Evolutionary conservation across 2,113 vertebrate species (phyloP).

Genomic region (Archocentrus centrarchus): DNA sequence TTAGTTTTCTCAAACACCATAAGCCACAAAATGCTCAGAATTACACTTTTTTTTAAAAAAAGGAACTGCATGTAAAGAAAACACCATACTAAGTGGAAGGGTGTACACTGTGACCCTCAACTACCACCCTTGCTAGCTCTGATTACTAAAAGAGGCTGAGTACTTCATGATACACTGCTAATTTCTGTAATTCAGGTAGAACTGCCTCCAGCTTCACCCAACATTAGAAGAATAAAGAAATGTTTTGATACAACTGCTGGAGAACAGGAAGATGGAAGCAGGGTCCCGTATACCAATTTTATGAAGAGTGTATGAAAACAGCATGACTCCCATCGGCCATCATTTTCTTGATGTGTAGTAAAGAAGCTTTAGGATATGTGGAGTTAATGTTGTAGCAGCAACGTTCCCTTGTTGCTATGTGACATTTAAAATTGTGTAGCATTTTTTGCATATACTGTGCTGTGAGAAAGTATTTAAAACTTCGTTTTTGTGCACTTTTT

Average conservation of each 20-base stretch:
- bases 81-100: no score
- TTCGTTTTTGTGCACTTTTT: no score
- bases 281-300: constrained; percentile 12
- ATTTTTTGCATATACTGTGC: no score
- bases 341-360: not conserved
- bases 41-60: no score
- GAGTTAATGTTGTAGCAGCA: not conserved
- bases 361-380: constrained; percentile 11
- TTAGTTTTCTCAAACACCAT: no score
- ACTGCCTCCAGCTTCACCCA: not conserved
- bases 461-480: no score
- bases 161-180: constrained; percentile 18
- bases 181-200: not conserved
- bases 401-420: no score
- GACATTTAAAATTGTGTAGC: no score
- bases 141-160: constrained; percentile 35
- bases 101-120: not conserved
- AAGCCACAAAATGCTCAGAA: no score
- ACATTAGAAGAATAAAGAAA: not conserved
- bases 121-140: not conserved
- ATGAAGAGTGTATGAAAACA: constrained; percentile 19
- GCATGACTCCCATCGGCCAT: constrained; percentile 18
- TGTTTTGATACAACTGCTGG: constrained; percentile 33
- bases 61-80: no score
- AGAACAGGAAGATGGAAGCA: constrained; percentile 12